Evolutionary conservation across 2,797 vertebrate species (phyloP).

Genomic region (Clarias platycephalus): DNA sequence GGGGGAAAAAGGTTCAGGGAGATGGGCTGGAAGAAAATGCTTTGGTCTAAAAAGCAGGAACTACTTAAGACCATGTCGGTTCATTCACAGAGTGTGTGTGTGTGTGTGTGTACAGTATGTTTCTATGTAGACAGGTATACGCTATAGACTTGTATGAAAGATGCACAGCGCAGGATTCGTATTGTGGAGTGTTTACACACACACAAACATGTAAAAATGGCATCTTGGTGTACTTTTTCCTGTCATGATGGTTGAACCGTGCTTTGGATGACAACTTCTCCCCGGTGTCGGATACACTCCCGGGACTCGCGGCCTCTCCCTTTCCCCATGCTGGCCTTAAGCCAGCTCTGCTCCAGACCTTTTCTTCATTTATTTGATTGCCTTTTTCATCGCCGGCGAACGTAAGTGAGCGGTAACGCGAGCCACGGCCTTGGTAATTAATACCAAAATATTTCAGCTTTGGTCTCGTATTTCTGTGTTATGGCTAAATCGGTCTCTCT

Average conservation of each 20-base stretch:
- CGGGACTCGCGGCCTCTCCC: conserved; percentile 56
- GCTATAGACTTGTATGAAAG: not conserved
- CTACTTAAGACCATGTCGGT: conserved; percentile 38
- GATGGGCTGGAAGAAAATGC: conserved; percentile 57
- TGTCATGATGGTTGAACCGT: conserved; percentile 50
- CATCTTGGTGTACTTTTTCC: conserved; percentile 57
- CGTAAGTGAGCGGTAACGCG: conserved; percentile 66
- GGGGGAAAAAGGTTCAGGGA: conserved; percentile 67
- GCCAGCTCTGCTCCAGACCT: conserved; percentile 56
- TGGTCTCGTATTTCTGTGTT: conserved; percentile 78
- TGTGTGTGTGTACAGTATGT: not conserved
- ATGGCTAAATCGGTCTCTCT: conserved; percentile 79
- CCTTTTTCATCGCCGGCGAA: conserved; percentile 64
- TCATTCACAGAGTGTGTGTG: conserved; percentile 18
- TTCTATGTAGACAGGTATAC: not conserved
- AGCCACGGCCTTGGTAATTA: conserved; percentile 71
- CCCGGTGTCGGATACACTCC: conserved; percentile 59
- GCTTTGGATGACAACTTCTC: conserved; percentile 62
- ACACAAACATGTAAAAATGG: conserved; percentile 57
- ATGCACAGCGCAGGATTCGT: conserved; percentile 20
- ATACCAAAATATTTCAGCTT: conserved; percentile 81
- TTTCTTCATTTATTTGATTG: conserved; percentile 67
- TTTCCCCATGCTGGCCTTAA: conserved; percentile 57
- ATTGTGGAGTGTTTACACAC: conserved; percentile 54
- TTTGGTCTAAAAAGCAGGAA: conserved; percentile 61